A percentile compares a stretch with the other conserved stretches of the same genome.
Evolutionary conservation across 2,888 invertebrate species (phyloP).

Genomic region (Labia minor): DNA sequence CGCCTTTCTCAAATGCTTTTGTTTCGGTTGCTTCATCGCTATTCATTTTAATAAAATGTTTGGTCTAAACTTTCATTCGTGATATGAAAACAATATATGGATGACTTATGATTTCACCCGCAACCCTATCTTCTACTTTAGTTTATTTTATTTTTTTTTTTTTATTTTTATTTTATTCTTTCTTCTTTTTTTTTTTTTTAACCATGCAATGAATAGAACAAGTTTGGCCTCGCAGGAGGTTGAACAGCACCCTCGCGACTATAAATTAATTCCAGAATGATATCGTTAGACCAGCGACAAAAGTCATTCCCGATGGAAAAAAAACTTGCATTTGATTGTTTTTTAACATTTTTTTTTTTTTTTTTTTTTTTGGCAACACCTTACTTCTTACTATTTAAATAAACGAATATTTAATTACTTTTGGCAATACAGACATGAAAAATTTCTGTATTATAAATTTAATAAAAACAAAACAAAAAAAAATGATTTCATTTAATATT

Average conservation of each 20-base stretch:
- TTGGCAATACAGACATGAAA: no score
- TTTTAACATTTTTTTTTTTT: not conserved
- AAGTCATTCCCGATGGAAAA: not conserved
- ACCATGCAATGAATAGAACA: not conserved
- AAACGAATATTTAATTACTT: no score
- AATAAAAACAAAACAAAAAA: no score
- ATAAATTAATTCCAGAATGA: not conserved
- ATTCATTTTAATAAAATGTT: constrained; percentile 1
- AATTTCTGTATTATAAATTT: no score
- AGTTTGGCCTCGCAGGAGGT: not conserved
- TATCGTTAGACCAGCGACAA: not conserved
- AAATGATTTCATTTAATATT: no score
- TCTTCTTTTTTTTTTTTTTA: not conserved
- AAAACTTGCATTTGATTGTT: not conserved
- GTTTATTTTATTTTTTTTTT: not conserved
- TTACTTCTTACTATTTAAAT: no score
- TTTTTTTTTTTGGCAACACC: not conserved
- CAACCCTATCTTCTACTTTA: not conserved
- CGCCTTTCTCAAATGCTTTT: not conserved
- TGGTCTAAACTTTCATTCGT: not conserved
- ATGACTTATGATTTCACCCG: not conserved
- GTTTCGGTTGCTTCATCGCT: not conserved
- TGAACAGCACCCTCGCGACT: not conserved
- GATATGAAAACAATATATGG: constrained; percentile 1
- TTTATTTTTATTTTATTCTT: no score